Conservation (phyloP, 2,797 vertebrate genomes). For the Peromyscus aztecus region DNA sequence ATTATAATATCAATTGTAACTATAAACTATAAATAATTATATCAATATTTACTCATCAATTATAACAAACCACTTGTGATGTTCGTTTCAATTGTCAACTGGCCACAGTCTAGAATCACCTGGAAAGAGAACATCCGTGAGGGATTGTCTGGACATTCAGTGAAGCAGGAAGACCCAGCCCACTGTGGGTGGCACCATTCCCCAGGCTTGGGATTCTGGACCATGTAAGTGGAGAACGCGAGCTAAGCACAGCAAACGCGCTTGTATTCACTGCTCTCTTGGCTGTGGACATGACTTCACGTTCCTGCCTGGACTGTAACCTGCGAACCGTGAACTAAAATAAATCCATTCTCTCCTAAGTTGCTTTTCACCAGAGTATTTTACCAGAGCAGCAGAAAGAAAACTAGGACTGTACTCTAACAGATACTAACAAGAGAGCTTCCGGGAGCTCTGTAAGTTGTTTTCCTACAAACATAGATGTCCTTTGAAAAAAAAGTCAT, state of each 20-base stretch:
- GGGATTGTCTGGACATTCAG: background rate
- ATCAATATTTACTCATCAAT: background rate
- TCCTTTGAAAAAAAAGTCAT: background rate
- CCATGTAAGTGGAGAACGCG: rapidly evolving
- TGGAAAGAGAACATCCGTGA: background rate
- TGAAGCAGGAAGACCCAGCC: background rate
- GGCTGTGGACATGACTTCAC: background rate
- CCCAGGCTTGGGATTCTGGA: background rate
- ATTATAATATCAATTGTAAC: background rate
- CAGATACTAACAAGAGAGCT: background rate
- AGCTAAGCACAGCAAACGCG: no score
- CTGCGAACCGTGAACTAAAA: background rate
- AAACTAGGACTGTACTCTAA: background rate
- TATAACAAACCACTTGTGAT: background rate
- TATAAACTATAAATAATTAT: background rate
- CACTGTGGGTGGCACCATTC: background rate
- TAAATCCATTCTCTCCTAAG: background rate
- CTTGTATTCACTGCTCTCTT: background rate
- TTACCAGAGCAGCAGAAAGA: background rate
- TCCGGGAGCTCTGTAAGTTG: background rate
- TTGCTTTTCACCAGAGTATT: background rate
- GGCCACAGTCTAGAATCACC: background rate
- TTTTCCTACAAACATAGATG: background rate
- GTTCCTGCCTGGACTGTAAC: background rate
- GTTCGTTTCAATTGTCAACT: background rate